phyloP scores from a whole-genome alignment of 2,797 vertebrate species.

The Lagorchestes hirsutus region DNA sequence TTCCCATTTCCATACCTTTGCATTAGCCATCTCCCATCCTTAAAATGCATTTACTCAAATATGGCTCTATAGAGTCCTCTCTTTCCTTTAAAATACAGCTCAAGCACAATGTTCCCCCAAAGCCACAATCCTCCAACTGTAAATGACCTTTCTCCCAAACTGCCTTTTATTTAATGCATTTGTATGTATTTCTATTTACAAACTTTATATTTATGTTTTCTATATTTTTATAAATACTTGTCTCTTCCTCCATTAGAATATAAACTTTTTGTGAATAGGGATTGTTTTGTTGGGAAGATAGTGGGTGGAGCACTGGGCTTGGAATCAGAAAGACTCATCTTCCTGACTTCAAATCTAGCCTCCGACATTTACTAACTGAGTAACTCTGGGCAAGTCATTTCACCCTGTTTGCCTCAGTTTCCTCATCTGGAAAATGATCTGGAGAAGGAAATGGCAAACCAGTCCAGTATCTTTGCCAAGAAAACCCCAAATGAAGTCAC shows the following conservation, averaged over 20 bases:
- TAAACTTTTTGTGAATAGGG: neutral
- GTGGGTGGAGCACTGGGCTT: neutral
- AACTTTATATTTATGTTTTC: neutral
- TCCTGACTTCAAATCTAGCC: neutral
- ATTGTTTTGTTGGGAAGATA: neutral
- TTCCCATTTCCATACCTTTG: neutral
- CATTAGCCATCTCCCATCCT: neutral
- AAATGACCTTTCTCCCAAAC: neutral
- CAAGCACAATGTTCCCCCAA: neutral
- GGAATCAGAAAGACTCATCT: neutral
- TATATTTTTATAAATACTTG: neutral
- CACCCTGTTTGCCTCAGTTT: neutral
- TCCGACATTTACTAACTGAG: too few species aligned
- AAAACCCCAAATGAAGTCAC: neutral
- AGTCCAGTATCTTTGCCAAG: neutral
- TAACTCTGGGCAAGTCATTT: neutral
- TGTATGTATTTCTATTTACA: neutral
- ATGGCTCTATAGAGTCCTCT: neutral
- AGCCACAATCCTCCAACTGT: neutral
- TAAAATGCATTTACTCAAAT: neutral
- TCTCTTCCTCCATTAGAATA: neutral
- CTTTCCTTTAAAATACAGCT: neutral
- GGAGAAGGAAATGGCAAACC: neutral
- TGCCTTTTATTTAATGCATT: neutral
- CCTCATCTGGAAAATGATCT: neutral